Conservation (phyloP, 2,113 vertebrate species). For the Gallinago paraguaiae region DNA sequence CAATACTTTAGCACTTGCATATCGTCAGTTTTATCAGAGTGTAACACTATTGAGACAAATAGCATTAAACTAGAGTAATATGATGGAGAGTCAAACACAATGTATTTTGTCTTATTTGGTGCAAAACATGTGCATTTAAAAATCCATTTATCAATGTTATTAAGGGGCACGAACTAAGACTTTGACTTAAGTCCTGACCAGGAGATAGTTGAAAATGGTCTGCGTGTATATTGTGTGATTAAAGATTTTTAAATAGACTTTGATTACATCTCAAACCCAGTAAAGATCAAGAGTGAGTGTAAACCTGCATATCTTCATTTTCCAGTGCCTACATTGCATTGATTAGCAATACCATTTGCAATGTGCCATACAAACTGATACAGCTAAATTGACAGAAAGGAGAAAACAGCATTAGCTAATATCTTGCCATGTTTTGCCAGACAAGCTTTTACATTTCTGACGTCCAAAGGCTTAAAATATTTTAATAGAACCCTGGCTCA, state of each 20-base stretch:
- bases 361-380: not conserved
- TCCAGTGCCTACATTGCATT: constrained; percentile 40
- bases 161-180: not conserved
- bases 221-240: constrained; percentile 14
- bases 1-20: not conserved
- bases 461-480: constrained; percentile 2
- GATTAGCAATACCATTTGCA: constrained; percentile 49
- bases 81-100: not conserved
- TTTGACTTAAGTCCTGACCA: not conserved
- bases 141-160: constrained; percentile 6
- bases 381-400: constrained; percentile 4
- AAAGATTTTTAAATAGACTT: constrained; percentile 51
- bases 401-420: not conserved
- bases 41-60: not conserved
- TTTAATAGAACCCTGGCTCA: constrained; percentile 5
- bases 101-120: constrained; percentile 9
- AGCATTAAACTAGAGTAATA: not conserved
- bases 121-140: not conserved
- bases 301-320: constrained; percentile 39
- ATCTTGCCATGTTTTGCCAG: not conserved
- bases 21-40: not conserved
- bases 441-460: not conserved
- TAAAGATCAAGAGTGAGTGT: not conserved
- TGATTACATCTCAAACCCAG: constrained; percentile 6
- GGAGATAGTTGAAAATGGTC: not conserved